Evolutionary conservation across 2,113 vertebrate genomes (phyloP).

Genomic region (Uria lomvia): DNA sequence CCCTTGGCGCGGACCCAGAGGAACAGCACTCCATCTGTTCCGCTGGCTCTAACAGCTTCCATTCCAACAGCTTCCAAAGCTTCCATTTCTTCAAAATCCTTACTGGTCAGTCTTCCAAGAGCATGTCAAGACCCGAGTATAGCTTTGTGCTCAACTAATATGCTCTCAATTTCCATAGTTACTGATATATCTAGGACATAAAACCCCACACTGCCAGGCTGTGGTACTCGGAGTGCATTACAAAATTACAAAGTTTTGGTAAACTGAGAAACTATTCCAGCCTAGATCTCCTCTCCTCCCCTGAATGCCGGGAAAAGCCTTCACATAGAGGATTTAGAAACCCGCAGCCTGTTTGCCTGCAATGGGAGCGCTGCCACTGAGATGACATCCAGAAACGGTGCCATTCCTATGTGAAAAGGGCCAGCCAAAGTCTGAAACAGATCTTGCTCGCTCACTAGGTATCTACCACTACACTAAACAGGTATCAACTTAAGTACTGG

Average conservation of each 20-base stretch:
- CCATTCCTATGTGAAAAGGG: not conserved
- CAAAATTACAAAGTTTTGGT: not conserved
- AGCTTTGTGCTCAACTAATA: not conserved
- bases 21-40: not conserved
- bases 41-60: not conserved
- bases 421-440: not conserved
- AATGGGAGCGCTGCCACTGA: not conserved
- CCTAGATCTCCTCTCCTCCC: not conserved
- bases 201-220: rapidly evolving
- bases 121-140: not conserved
- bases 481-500: not conserved
- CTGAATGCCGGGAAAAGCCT: not conserved
- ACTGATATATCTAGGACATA: not conserved
- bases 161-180: not conserved
- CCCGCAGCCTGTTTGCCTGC: not conserved
- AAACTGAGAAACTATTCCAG: not conserved
- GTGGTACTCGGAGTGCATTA: not conserved
- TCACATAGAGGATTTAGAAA: not conserved
- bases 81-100: not conserved
- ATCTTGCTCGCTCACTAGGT: not conserved
- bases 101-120: not conserved
- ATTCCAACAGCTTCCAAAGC: not conserved
- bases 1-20: not conserved
- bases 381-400: not conserved
- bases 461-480: not conserved